Percentiles rank a stretch among this genome's conserved stretches.
Conservation (phyloP, 2,888 invertebrate species). For the Sicus ferrugineus region DNA sequence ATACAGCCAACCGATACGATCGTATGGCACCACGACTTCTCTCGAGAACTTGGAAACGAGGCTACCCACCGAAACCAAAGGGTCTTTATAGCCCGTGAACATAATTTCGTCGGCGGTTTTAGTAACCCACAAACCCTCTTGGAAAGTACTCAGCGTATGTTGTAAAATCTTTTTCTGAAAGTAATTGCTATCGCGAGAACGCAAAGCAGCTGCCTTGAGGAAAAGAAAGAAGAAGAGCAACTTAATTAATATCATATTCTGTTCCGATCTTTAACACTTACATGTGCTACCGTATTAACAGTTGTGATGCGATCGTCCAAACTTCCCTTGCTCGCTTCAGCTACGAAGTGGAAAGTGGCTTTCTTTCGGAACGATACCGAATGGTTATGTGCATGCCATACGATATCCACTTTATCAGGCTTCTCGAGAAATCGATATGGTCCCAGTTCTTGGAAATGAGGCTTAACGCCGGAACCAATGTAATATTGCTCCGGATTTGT, state of each 20-base stretch:
- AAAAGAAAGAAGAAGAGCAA: slow-evolving; percentile 23
- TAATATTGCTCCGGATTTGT: slow-evolving; percentile 75
- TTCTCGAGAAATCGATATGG: slow-evolving; percentile 74
- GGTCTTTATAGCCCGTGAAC: slow-evolving; percentile 81
- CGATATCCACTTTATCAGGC: slow-evolving; percentile 75
- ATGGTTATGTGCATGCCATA: slow-evolving; percentile 74
- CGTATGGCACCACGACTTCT: slow-evolving; percentile 69
- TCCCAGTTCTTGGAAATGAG: slow-evolving; percentile 68
- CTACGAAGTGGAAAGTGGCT: slow-evolving; percentile 76
- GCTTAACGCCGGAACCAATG: slow-evolving; percentile 68
- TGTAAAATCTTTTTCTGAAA: slow-evolving; percentile 69
- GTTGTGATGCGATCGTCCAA: slow-evolving; percentile 76
- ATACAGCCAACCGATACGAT: slow-evolving; percentile 86
- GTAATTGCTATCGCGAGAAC: slow-evolving; percentile 67
- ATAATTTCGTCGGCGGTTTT: slow-evolving; percentile 75
- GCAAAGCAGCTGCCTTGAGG: slow-evolving; percentile 62
- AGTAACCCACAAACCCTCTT: slow-evolving; percentile 68
- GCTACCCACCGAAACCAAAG: slow-evolving; percentile 72
- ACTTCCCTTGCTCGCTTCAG: slow-evolving; percentile 72
- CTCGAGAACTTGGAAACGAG: slow-evolving; percentile 66
- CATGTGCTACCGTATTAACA: slow-evolving; percentile 80
- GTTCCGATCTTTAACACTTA: slow-evolving; percentile 65
- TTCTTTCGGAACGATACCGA: slow-evolving; percentile 77
- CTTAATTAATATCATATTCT: not conserved
- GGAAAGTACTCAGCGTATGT: slow-evolving; percentile 66